Evolutionary conservation across 1,140 invertebrate species (phyloP), one percentile per base, ranked within the genome.

Genomic region (Caenorhabditis latens): DNA sequence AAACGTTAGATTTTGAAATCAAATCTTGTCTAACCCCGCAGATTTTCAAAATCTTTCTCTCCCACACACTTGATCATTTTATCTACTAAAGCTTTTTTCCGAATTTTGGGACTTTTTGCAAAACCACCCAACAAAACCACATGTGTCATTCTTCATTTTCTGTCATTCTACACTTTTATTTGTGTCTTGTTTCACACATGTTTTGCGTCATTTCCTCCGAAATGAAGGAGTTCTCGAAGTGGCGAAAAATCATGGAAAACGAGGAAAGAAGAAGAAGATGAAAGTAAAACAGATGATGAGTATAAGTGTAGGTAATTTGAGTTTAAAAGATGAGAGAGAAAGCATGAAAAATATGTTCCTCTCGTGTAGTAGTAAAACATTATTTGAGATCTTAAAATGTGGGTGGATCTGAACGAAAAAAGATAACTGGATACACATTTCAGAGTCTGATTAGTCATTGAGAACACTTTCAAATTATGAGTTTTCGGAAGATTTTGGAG

Each of bases 101-200:
- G 19, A 58, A 58, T 58, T 6, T 58, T 32, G 61, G 8, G 8
- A n/a, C 57, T 61, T 61, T 61, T n/a, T 4, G 8, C 50, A 16
- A 53, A 53, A 53, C 50, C 50, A 53, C 50, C 50, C 50, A 53
- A 50, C 14, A 58, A 61, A 61, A 61, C 57, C 57, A 61, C 57
- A 61, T 61, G 57, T 61, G 57, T 24, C 21, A n/a, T 24, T 61
- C 16, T 19, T 71, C 40, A 71, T 71, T 71, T 32, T 43, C 61
- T 71, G 61, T 65, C 61, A 65, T 65, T 65, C 61, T 65, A 65
- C 61, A 65, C 61, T 65, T 65, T 32, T 46, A 71, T 71, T 43
- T 71, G 40, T 71, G 65, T 71, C 65, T 71, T 71, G 40, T 71
- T 71, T 71, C 65, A 71, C 65, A 71, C 65, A 71, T 71, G 65